Base-by-base conservation (phyloP, 1,140 invertebrate species). In the Zaprionus davidi region DNA sequence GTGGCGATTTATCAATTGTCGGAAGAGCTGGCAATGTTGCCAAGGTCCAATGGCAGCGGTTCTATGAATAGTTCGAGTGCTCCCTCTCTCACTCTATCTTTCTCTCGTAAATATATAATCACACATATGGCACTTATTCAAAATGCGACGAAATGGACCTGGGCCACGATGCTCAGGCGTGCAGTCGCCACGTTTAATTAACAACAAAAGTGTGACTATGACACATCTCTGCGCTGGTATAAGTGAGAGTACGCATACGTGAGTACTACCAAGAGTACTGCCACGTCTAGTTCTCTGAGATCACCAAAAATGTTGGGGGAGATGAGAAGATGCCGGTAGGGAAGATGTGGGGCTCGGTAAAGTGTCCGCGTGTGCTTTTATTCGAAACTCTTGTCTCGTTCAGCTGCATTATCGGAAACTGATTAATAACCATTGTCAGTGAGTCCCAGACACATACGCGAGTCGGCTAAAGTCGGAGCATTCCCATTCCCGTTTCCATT, bases 401-500 rank as follows among this genome's bases (percentile, higher is more conserved):
- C 78, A 71, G 56, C 82, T 82, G 78, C 72, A 85, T 82, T 90
- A 90, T 90, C 86, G 86, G 79, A 77, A 90, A 85, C 79, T 90
- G 85, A 90, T 90, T 90, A 90, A 90, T 90, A 90, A 90, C 85
- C 76, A 63, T 67, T 90, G 86, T 82, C 85, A 83, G 57, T 59
- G 72, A 38, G 44, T 38, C 66, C 28, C 38, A 64, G 69, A 5
- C 57, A 34, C 58, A 44, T 41, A 41, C 38, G 38, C 13, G 15
- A 44, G 41, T 46, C 38, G 15, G 51, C 78, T 31, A 28, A 49
- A 70, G 36, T 57, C 22, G 31, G 9, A 34, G 46, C 51, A 66
- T 68, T 57, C 67, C 66, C 66, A 55, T 44, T 65, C 49, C 17
- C 28, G 7, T 31, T 9, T 2, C 28, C 31, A 13, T 7, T 41